Evolutionary conservation across 2,888 invertebrate species (phyloP), one percentile per base, ranked within the genome.

Genomic region (Folsomia manolachei): DNA sequence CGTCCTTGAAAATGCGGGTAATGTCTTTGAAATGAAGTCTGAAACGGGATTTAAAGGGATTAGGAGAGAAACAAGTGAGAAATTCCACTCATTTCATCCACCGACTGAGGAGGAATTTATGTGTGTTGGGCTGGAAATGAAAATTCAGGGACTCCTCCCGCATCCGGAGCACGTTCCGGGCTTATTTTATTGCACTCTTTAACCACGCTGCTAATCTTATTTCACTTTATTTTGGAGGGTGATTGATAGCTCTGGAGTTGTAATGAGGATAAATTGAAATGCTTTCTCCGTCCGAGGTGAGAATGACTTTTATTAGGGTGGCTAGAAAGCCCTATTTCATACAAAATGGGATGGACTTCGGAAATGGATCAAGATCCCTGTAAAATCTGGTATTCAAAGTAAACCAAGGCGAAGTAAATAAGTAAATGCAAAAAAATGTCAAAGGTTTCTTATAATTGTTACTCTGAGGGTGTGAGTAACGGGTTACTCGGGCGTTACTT

Each of bases 21-120:
- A 56, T 56, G 21, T 56, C 56, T 63, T 63, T 63, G 63, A 63
- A 63, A 63, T 25, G 63, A 63, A 63, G 23, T 63, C 23, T 23
- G 27, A 63, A 63, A 63, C 18, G 27, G 62, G 62, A 62, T 62
- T 62, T 4, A 27, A 27, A 24, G 27, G 63, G 27, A 27, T 56
- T 7, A 56, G 9, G 51, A 18, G 51, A 51, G 56, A 19, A 56
- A 21, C 4, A 56, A 56, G 56, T 56, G 56, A 56, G 56, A 56
- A 56, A 56, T 56, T 19, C 18, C 11, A 4, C 7, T 56, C 56
- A 56, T 56, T 56, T 56, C 19, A n/a, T n/a, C 19, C 21, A 4
- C n/a, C 18, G 11, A 56, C 56, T 56, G 18, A 4, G n/a, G 39
- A 4, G 14, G 7, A 39, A 39, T 39, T 39, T 39, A 39, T 39